Conservation (phyloP, 92 coral and sea anemone species). For the Epizoanthus stellaris region DNA sequence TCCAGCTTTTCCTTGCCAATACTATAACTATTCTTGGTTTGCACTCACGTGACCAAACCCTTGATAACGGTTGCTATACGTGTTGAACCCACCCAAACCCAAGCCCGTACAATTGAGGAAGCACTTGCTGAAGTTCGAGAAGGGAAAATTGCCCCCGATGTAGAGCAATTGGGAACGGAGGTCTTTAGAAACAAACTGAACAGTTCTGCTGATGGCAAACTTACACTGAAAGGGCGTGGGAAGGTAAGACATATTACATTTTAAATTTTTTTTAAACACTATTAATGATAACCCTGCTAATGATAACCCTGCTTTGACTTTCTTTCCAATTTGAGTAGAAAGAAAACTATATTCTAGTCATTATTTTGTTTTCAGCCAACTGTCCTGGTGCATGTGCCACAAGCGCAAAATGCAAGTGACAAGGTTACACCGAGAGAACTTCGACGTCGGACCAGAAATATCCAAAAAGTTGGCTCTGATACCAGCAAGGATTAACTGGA, state of each 20-base stretch:
- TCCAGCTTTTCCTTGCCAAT: too few relatives aligned
- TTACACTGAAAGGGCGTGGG: constrained; percentile 27
- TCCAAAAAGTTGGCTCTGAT: constrained; percentile 3
- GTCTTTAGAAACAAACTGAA: constrained; percentile 22
- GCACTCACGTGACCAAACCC: too few relatives aligned
- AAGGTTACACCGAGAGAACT: not conserved
- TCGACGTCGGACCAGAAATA: constrained; percentile 5
- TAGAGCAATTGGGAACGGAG: constrained; percentile 23
- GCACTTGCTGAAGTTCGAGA: constrained; percentile 10
- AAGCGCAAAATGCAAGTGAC: constrained; percentile 18
- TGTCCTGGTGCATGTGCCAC: constrained; percentile 27
- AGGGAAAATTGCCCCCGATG: constrained; percentile 24
- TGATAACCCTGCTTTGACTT: too few relatives aligned
- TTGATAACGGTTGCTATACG: not conserved
- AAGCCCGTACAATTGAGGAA: constrained; percentile 24
- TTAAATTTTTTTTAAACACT: not conserved
- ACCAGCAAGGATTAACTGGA: constrained; percentile 9
- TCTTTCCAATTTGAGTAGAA: too few relatives aligned
- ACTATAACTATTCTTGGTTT: too few relatives aligned
- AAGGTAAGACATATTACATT: constrained; percentile 17
- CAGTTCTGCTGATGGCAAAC: constrained; percentile 1
- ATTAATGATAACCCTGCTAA: too few relatives aligned
- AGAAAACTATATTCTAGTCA: too few relatives aligned
- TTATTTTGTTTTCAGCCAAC: constrained; percentile 18
- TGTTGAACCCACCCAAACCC: not conserved